Conservation (phyloP, 2,888 invertebrate species). For the Cosmopolites sordidus region DNA sequence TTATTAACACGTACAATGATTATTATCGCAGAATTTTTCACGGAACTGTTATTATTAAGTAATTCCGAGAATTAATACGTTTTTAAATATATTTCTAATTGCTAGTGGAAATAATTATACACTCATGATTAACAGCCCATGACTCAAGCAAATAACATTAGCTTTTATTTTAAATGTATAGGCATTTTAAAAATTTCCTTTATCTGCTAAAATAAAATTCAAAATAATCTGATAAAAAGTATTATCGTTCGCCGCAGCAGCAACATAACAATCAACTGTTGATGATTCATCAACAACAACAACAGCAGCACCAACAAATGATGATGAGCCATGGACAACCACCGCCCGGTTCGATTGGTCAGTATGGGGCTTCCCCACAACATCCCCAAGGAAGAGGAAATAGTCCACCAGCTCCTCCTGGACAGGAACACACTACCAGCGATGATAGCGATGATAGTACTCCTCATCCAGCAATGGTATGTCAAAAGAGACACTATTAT, state of each 20-base stretch:
- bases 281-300: constrained; percentile 45
- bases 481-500: no score
- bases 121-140: not conserved
- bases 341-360: constrained; percentile 48
- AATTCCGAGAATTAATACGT: not conserved
- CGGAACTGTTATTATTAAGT: not conserved
- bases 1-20: not conserved
- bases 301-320: constrained; percentile 47
- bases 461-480: constrained; percentile 62
- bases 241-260: constrained; percentile 29
- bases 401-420: constrained; percentile 52
- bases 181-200: not conserved
- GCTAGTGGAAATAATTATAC: constrained; percentile 1
- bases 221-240: not conserved
- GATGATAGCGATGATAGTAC: constrained; percentile 84
- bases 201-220: not conserved
- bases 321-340: constrained; percentile 48
- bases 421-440: constrained; percentile 68
- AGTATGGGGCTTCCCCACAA: constrained; percentile 54
- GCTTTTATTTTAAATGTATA: no score
- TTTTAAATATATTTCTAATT: not conserved
- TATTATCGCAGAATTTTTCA: not conserved
- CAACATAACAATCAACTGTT: constrained; percentile 43
- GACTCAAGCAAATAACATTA: no score
- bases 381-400: constrained; percentile 59